Conservation (phyloP, 1,140 invertebrate species). For the Drosophila lacertosa region DNA sequence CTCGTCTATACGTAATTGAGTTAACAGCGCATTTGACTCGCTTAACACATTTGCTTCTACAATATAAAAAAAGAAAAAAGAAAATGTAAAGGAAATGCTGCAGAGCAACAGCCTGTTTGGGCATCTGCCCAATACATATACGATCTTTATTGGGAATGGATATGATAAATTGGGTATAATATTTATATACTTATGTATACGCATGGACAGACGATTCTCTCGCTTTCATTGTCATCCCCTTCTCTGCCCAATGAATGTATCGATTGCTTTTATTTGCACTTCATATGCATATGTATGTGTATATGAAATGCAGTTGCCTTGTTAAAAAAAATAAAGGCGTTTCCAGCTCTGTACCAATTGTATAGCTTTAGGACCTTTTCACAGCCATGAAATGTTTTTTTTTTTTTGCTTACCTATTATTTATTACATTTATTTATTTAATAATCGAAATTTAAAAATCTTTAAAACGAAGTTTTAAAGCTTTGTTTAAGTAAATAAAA, state of each 20-base stretch:
- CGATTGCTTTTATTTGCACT: slow-evolving; percentile 7
- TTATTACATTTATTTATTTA: too few species aligned
- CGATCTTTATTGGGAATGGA: slow-evolving; percentile 11
- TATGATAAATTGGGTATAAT: slow-evolving; percentile 15
- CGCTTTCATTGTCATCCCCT: too few species aligned
- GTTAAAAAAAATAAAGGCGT: slow-evolving; percentile 1
- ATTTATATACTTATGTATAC: too few species aligned
- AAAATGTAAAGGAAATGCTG: background rate
- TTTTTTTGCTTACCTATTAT: too few species aligned
- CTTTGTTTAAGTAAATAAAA: too few species aligned
- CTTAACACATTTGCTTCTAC: slow-evolving; percentile 4
- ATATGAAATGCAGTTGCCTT: background rate
- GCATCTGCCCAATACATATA: slow-evolving; percentile 8
- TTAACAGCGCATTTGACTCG: slow-evolving; percentile 7
- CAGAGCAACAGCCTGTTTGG: slow-evolving; percentile 3
- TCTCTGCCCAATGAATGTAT: background rate
- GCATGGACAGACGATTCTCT: background rate
- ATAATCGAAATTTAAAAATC: too few species aligned
- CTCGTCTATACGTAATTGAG: slow-evolving; percentile 7
- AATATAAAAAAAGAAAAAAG: background rate
- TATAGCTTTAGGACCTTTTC: too few species aligned
- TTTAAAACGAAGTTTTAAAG: too few species aligned
- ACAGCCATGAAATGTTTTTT: too few species aligned
- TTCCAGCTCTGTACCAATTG: background rate
- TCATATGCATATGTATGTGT: background rate